Evolutionary conservation across 2,797 vertebrate genomes (phyloP).

Genomic region (Notamacropus eugenii): DNA sequence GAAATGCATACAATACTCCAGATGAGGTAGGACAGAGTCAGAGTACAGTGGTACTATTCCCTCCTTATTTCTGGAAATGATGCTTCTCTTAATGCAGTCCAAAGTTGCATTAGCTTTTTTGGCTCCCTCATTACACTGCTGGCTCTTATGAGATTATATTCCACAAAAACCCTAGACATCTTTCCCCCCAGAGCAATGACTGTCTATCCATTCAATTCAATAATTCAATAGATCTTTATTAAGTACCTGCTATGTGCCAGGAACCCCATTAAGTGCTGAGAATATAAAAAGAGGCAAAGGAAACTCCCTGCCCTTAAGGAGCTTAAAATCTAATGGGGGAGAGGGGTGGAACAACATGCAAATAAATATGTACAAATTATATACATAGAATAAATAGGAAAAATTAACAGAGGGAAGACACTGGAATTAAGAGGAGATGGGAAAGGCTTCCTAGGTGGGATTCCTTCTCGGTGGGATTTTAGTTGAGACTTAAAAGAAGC

Average conservation of each 20-base stretch:
- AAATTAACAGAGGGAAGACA: not conserved
- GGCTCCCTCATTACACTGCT: not conserved
- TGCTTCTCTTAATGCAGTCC: not conserved
- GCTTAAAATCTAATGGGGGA: not conserved
- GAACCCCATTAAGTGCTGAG: not conserved
- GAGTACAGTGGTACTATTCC: not conserved
- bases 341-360: not conserved
- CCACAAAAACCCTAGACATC: not conserved
- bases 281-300: not conserved
- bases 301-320: not conserved
- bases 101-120: not conserved
- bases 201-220: not conserved
- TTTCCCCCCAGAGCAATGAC: not conserved
- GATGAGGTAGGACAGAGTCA: not conserved
- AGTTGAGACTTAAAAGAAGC: not conserved
- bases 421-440: not conserved
- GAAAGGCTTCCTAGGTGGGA: not conserved
- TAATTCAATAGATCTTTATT: not conserved
- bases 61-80: not conserved
- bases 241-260: not conserved
- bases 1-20: not conserved
- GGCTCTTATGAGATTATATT: not conserved
- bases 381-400: not conserved
- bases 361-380: not conserved
- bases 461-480: not conserved